These are phyloP conservation scores for Epizoanthus scotinus DNA, from an alignment of 92 coral and sea anemone species.

Conservation along the genomic window DNA sequence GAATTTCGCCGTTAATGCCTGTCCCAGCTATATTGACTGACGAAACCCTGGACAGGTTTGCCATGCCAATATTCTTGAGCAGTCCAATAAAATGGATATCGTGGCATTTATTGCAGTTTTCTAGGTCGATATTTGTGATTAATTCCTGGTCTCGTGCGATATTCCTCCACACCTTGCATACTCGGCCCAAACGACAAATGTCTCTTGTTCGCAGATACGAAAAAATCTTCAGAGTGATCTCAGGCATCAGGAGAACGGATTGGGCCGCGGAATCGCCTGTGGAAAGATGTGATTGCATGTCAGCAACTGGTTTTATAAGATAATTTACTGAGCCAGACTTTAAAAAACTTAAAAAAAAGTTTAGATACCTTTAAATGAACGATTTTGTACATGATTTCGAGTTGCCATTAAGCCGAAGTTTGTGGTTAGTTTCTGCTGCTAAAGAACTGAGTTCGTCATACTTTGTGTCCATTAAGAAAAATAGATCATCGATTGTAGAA, in stretches of 20 bases:
- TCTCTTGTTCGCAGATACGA: constrained; percentile 37
- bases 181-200: constrained; percentile 35
- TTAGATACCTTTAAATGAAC: too few relatives aligned
- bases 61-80: constrained; percentile 26
- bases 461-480: too few relatives aligned
- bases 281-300: too few relatives aligned
- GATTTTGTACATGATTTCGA: too few relatives aligned
- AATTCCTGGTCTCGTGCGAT: constrained; percentile 38
- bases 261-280: constrained; percentile 2
- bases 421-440: too few relatives aligned
- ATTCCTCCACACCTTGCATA: constrained; percentile 37
- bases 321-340: too few relatives aligned
- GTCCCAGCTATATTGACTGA: constrained; percentile 39
- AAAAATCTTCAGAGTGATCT: constrained; percentile 21
- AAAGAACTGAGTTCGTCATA: too few relatives aligned
- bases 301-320: too few relatives aligned
- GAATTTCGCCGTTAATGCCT: constrained; percentile 38
- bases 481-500: too few relatives aligned
- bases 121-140: constrained; percentile 33
- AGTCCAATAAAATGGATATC: constrained; percentile 34
- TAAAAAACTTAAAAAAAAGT: too few relatives aligned
- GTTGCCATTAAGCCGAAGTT: too few relatives aligned
- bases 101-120: constrained; percentile 23
- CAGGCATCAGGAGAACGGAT: constrained; percentile 14
- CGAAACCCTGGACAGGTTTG: constrained; percentile 11